phyloP scores from a whole-genome alignment of 2,113 vertebrate species.

The Phocoena phocoena region DNA sequence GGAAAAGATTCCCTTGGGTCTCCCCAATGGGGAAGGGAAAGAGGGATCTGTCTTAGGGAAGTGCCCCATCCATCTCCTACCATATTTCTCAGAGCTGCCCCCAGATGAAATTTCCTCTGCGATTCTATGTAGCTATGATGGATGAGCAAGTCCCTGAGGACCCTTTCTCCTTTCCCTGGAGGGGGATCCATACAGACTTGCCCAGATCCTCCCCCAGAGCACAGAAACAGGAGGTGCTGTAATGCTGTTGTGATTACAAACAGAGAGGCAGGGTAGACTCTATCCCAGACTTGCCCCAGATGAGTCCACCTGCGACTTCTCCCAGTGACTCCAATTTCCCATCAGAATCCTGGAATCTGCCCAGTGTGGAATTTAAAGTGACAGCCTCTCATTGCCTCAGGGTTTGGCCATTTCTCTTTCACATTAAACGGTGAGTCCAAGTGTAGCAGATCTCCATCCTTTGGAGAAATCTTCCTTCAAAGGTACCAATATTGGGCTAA shows the following conservation, averaged over 20 bases:
- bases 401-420: conserved; percentile 70
- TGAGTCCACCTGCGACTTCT: conserved; percentile 14
- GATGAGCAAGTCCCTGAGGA: neutral
- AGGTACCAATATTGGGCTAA: conserved; percentile 52
- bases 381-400: conserved; percentile 72
- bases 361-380: conserved; percentile 79
- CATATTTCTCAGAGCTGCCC: neutral
- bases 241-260: neutral
- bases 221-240: neutral
- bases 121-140: neutral
- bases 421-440: conserved; percentile 69
- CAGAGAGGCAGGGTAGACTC: neutral
- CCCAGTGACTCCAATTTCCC: conserved; percentile 66
- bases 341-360: conserved; percentile 70
- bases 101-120: conserved; percentile 2
- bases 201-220: neutral
- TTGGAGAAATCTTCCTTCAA: conserved; percentile 63
- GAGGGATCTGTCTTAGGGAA: neutral
- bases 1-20: neutral
- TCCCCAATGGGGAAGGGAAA: neutral
- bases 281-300: neutral
- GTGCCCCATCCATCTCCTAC: conserved; percentile 13
- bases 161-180: neutral
- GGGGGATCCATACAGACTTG: conserved; percentile 58
- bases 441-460: conserved; percentile 70